Percentiles rank a stretch among this genome's conserved stretches.
phyloP scores from a whole-genome alignment of 92 coral and sea anemone genomes.

The Phymanthus crucifer region DNA sequence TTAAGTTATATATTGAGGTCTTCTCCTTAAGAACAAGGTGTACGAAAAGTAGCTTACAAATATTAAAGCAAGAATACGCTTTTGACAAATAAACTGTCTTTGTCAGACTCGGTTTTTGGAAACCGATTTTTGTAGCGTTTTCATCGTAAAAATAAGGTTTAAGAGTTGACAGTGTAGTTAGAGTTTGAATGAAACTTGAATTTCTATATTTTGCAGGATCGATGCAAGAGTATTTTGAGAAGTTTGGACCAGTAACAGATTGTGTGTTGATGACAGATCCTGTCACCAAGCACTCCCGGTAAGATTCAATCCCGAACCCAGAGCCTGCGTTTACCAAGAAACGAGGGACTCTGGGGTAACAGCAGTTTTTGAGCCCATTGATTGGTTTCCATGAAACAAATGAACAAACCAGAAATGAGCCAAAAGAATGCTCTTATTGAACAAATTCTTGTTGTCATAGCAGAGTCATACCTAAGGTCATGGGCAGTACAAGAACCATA shows the following conservation, averaged over 20 bases:
- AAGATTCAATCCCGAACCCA: too few relatives aligned
- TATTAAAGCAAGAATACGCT: not conserved
- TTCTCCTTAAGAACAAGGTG: not conserved
- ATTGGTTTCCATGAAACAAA: too few relatives aligned
- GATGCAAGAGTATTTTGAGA: conserved; percentile 62
- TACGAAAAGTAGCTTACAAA: not conserved
- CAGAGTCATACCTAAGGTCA: too few relatives aligned
- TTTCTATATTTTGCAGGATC: not conserved
- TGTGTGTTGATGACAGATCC: conserved; percentile 83
- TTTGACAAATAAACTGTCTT: not conserved
- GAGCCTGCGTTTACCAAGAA: too few relatives aligned
- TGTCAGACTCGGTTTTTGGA: too few relatives aligned
- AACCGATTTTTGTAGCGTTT: not conserved
- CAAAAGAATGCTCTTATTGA: too few relatives aligned
- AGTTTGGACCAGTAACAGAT: conserved; percentile 76
- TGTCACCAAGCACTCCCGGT: conserved; percentile 53
- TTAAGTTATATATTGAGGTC: not conserved
- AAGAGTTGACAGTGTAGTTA: not conserved
- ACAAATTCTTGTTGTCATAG: too few relatives aligned
- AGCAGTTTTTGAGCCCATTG: too few relatives aligned
- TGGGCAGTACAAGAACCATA: too few relatives aligned
- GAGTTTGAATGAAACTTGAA: not conserved
- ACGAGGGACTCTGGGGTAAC: too few relatives aligned
- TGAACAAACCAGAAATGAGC: too few relatives aligned
- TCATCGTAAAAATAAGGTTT: conserved; percentile 25